phyloP scores from a whole-genome alignment of 2,797 vertebrate species.

The Aphelocoma californica region DNA sequence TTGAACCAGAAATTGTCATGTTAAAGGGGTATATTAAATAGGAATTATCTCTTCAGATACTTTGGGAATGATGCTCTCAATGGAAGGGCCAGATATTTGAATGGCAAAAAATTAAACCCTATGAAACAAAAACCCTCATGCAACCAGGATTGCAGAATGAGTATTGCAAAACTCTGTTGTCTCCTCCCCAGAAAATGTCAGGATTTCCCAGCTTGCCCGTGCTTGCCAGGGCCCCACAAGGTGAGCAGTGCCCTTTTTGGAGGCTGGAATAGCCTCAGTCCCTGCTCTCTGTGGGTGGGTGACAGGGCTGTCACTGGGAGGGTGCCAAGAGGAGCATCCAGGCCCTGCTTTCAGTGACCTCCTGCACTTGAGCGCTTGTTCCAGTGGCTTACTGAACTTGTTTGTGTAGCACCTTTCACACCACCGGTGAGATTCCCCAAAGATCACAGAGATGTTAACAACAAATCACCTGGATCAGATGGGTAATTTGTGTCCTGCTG shows the following conservation, averaged over 20 bases:
- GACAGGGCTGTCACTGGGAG: neutral
- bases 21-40: neutral
- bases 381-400: neutral
- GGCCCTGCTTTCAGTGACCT: neutral
- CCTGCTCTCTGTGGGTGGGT: rapidly evolving
- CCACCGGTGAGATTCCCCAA: neutral
- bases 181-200: neutral
- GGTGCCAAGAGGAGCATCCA: neutral
- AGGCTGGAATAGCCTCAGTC: neutral
- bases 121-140: neutral
- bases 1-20: neutral
- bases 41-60: neutral
- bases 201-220: neutral
- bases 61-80: neutral
- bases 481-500: neutral
- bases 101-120: neutral
- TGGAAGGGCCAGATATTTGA: neutral
- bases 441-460: neutral
- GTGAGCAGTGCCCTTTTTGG: neutral
- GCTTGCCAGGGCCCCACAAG: neutral
- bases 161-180: neutral
- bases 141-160: neutral
- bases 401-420: neutral
- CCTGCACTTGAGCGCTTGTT: rapidly evolving
- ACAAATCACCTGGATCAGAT: neutral